These are phyloP conservation scores for Himalopsyche kuldschensis DNA, from an alignment of 2,888 invertebrate genomes.

Conservation along the genomic window DNA sequence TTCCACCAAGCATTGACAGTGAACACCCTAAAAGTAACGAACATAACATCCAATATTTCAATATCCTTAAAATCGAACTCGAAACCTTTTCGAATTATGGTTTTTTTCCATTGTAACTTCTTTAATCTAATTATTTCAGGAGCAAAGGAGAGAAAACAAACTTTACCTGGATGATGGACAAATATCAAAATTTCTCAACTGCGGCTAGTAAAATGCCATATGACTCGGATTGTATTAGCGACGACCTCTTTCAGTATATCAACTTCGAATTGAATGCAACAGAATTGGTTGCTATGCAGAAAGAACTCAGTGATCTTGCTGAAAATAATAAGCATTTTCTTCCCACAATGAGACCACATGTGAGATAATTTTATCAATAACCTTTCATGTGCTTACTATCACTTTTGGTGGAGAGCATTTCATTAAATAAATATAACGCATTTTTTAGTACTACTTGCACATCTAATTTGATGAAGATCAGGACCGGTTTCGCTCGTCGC, in stretches of 20 bases:
- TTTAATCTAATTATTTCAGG: not conserved
- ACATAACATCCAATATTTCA: too few species aligned
- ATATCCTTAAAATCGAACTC: too few species aligned
- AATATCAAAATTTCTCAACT: conserved; percentile 14
- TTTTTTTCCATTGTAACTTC: not conserved
- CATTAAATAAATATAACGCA: too few species aligned
- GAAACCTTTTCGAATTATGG: too few species aligned
- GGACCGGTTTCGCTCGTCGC: too few species aligned
- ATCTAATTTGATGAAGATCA: too few species aligned
- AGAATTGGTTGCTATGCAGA: not conserved
- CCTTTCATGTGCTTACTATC: too few species aligned
- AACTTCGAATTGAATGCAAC: conserved; percentile 11
- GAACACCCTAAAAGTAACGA: too few species aligned
- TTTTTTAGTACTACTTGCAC: too few species aligned
- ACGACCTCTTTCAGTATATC: conserved; percentile 26
- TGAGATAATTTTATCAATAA: not conserved
- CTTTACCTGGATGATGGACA: not conserved
- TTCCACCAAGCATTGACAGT: too few species aligned
- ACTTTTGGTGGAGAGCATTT: too few species aligned
- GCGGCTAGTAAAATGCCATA: conserved; percentile 14
- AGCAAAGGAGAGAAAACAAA: not conserved
- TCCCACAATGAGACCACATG: conserved; percentile 33
- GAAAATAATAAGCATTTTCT: conserved; percentile 20
- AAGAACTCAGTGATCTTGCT: not conserved
- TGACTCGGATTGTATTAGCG: conserved; percentile 34